Evolutionary conservation across 2,888 invertebrate genomes (phyloP).

Genomic region (Hydroisotoma schaefferi): DNA sequence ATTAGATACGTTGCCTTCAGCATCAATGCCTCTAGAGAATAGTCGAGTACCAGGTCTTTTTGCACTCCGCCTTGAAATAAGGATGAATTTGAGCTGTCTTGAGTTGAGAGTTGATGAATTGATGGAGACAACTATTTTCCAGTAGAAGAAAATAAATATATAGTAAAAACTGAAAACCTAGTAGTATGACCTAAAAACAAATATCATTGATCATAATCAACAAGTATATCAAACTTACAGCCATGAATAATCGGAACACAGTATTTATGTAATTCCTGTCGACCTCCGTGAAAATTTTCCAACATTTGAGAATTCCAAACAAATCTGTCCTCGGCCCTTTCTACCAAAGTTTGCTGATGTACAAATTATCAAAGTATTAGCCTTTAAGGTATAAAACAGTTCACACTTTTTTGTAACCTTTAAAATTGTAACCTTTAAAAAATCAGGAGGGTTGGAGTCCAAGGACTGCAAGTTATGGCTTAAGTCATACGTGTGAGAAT

Average conservation of each 20-base stretch:
- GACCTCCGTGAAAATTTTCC: slow-evolving; percentile 66
- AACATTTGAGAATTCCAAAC: slow-evolving; percentile 89
- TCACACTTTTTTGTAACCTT: neutral
- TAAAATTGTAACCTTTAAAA: slow-evolving; percentile 72
- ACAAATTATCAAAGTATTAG: slow-evolving; percentile 38
- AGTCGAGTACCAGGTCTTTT: slow-evolving; percentile 85
- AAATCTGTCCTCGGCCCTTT: slow-evolving; percentile 81
- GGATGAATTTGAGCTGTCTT: slow-evolving; percentile 74
- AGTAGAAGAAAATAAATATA: slow-evolving; percentile 1
- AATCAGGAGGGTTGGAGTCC: slow-evolving; percentile 77
- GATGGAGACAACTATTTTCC: slow-evolving; percentile 70
- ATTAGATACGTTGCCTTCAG: slow-evolving; percentile 87
- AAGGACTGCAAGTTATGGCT: slow-evolving; percentile 87
- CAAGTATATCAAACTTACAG: slow-evolving; percentile 59
- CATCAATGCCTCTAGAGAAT: slow-evolving; percentile 83
- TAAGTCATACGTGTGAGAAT: slow-evolving; percentile 89
- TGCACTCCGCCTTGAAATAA: slow-evolving; percentile 83
- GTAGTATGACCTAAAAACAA: neutral
- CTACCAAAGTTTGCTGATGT: slow-evolving; percentile 66
- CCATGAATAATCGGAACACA: slow-evolving; percentile 88
- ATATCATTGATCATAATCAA: neutral
- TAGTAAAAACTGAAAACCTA: neutral
- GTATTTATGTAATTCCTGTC: slow-evolving; percentile 71
- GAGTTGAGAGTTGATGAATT: slow-evolving; percentile 76
- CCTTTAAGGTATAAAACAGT: neutral